phyloP scores from a whole-genome alignment of 2,797 vertebrate genomes.

The Crypturellus tataupa region DNA sequence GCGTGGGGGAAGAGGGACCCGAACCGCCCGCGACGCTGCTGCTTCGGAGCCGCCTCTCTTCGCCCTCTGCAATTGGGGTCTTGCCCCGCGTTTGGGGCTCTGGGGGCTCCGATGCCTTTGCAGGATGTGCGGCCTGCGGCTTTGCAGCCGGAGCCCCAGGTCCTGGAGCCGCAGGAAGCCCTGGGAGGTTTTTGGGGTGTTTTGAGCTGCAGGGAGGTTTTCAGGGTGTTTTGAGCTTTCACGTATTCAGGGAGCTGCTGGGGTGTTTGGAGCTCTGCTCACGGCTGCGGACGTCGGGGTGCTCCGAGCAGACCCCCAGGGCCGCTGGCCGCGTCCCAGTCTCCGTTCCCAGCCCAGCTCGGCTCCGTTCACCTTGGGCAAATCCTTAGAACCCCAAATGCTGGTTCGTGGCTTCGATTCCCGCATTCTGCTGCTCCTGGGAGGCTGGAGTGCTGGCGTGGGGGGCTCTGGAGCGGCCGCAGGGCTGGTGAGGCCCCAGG shows the following conservation, averaged over 20 bases:
- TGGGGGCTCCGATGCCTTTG: neutral
- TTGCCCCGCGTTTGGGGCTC: neutral
- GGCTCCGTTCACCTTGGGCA: neutral
- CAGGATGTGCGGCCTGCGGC: neutral
- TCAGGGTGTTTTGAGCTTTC: neutral
- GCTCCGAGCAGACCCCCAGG: neutral
- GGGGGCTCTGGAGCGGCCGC: neutral
- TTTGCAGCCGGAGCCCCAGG: neutral
- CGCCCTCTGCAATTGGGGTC: neutral
- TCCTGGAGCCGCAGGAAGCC: neutral
- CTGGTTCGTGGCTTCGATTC: neutral
- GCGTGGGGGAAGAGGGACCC: neutral
- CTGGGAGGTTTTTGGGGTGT: neutral
- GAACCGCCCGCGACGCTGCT: rapidly evolving
- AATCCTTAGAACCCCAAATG: neutral
- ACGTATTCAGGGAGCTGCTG: neutral
- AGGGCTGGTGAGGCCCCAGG: no score
- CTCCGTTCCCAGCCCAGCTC: neutral
- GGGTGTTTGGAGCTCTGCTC: neutral
- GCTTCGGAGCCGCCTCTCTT: neutral
- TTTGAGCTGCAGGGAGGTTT: no score
- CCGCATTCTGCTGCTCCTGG: no score
- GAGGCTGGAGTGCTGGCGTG: neutral
- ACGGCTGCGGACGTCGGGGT: neutral
- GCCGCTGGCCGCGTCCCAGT: neutral